phyloP scores from a whole-genome alignment of 2,888 invertebrate species.

The Phaonia tiefii region DNA sequence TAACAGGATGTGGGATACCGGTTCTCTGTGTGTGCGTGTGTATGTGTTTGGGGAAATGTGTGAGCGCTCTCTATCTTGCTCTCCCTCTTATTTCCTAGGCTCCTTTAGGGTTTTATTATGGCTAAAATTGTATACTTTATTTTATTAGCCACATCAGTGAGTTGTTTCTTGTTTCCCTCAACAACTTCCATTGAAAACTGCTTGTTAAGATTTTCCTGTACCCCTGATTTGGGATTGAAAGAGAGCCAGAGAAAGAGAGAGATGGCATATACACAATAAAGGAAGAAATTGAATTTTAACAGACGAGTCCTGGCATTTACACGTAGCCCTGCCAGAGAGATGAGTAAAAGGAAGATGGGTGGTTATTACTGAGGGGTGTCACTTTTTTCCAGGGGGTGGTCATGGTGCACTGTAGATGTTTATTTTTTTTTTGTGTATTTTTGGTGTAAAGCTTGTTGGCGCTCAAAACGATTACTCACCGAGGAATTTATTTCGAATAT shows the following conservation, averaged over 20 bases:
- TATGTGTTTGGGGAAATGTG: neutral
- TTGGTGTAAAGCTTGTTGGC: conserved; percentile 69
- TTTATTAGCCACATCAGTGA: conserved; percentile 77
- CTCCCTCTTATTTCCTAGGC: conserved; percentile 32
- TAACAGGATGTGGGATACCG: conserved; percentile 18
- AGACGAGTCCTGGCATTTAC: conserved; percentile 70
- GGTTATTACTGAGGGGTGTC: neutral
- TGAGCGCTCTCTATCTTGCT: conserved; percentile 12
- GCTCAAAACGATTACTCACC: conserved; percentile 79
- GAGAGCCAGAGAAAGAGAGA: conserved; percentile 59
- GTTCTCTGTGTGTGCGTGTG: no score
- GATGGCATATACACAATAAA: conserved; percentile 62
- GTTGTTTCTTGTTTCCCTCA: conserved; percentile 41
- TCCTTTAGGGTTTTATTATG: conserved; percentile 48
- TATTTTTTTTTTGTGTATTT: conserved; percentile 40
- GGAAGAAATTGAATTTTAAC: conserved; percentile 77
- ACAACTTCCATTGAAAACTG: conserved; percentile 26
- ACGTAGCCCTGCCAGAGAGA: conserved; percentile 61
- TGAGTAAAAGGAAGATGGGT: neutral
- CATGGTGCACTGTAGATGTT: conserved; percentile 19
- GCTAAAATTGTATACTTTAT: conserved; percentile 75
- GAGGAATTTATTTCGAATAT: conserved; percentile 81
- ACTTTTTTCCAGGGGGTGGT: conserved; percentile 13
- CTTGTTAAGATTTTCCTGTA: conserved; percentile 44
- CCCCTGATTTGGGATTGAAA: conserved; percentile 11